Base-by-base conservation (phyloP, 2,797 vertebrate species). In the Manis pentadactyla region DNA sequence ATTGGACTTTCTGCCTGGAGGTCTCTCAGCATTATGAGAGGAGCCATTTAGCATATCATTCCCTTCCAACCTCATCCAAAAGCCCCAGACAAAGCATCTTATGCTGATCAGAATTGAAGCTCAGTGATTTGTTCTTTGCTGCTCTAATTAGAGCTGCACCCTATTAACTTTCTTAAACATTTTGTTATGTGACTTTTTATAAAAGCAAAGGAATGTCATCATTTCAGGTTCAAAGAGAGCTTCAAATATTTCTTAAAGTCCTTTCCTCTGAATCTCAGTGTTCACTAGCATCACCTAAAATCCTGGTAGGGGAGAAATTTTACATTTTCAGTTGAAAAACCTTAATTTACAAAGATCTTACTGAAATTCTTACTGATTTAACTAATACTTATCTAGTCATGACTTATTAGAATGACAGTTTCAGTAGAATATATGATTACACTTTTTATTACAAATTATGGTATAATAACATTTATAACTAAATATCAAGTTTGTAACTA, bases 261-360 rank as follows among this genome's bases (percentile, higher is more conserved):
- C 13, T 94, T 64, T 63, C 66, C 59, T 95, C 64, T 79, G 39
- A 66, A 64, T 94, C 51, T 37, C 10, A 55, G 27, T 64, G 59
- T 92, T 96, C 34, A 46, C 39, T 68, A 92, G 5, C 11, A 82
- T 90, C 51, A 69, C 37, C 64, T 85, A 97, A 93, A 85, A 95
- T 66, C 6, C 14, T 39, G 9, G 46, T 34, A 63, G 13, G 31
- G 46, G 14, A 78, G 49, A 91, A 92, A 85, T 42, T 25, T 34
- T 83, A 94, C 2, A 82, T 29, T 71, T 63, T 63, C 73, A 87
- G 4, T 39, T 55, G 84, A 88, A 39, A 83, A 85, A 83, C 63
- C 84, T 61, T 42, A 34, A 92, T 57, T 87, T 69, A 91, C 57
- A 92, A 92, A 95, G 42, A 64, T 23, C 19, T 96, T 61, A 37